A percentile compares a stretch with the other conserved stretches of the same genome.
Evolutionary conservation across 2,797 vertebrate genomes (phyloP).

Genomic region (Chromobotia macracanthus): DNA sequence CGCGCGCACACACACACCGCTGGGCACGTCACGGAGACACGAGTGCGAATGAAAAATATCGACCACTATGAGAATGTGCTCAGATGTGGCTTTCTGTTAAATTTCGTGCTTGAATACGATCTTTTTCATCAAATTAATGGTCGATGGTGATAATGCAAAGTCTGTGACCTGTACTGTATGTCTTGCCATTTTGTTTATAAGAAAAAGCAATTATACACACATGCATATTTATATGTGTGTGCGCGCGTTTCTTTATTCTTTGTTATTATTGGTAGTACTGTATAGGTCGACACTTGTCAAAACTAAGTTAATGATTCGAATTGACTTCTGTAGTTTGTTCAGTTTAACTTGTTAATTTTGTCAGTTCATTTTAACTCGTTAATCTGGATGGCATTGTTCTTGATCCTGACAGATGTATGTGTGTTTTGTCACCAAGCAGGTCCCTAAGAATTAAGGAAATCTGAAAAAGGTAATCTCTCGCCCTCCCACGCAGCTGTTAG

Average conservation of each 20-base stretch:
- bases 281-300: conserved; percentile 58
- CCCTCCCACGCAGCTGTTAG: conserved; percentile 83
- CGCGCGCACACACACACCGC: conserved; percentile 51
- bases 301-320: conserved; percentile 72
- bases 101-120: conserved; percentile 53
- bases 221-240: no score
- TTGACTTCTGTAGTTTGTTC: conserved; percentile 78
- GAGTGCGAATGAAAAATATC: conserved; percentile 77
- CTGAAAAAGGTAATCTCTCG: conserved; percentile 86
- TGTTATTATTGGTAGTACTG: no score
- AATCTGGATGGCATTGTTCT: conserved; percentile 75
- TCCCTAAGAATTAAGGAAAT: conserved; percentile 83
- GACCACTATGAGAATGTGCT: conserved; percentile 83
- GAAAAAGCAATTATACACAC: not conserved
- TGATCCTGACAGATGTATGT: conserved; percentile 80
- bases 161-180: conserved; percentile 21
- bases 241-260: no score
- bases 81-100: conserved; percentile 75
- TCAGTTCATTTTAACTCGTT: conserved; percentile 72
- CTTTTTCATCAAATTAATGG: conserved; percentile 47
- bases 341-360: conserved; percentile 77
- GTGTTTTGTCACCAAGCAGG: conserved; percentile 76
- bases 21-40: conserved; percentile 68
- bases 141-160: conserved; percentile 29
- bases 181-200: conserved; percentile 17